Conservation (phyloP, 2,113 vertebrate species). For the Phyllostomus hastatus region DNA sequence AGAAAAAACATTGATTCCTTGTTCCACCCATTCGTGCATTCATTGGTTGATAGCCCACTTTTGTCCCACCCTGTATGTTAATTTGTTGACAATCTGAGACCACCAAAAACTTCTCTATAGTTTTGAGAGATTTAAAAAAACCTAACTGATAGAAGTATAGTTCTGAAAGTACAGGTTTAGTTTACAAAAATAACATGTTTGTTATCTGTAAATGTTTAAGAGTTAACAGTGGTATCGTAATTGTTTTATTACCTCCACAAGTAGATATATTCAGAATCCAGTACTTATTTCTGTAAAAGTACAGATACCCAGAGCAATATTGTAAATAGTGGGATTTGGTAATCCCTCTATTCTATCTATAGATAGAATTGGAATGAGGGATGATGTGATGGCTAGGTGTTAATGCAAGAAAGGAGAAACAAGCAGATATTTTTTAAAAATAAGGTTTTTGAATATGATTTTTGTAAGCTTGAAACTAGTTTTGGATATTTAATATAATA, state of each 20-base stretch:
- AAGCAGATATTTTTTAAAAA: background rate
- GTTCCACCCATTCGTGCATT: too few species aligned
- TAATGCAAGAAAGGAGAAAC: background rate
- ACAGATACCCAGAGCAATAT: background rate
- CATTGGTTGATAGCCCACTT: too few species aligned
- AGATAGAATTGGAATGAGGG: background rate
- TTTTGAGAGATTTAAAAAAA: background rate
- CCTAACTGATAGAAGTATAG: background rate
- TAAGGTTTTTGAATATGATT: background rate
- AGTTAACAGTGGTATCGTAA: background rate
- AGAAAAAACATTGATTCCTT: too few species aligned
- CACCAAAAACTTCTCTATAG: background rate
- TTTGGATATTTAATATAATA: slow-evolving; percentile 13
- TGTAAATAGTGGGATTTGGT: background rate
- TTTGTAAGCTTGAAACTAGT: background rate
- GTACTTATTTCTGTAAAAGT: background rate
- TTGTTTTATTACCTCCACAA: background rate
- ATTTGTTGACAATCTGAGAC: background rate
- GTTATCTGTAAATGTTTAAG: background rate
- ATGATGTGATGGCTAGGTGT: background rate
- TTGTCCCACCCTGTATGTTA: background rate
- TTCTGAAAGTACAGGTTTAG: background rate
- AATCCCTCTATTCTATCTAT: too few species aligned
- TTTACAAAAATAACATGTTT: background rate
- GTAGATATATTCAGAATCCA: background rate